phyloP scores from a whole-genome alignment of 2,888 invertebrate species.

The Callimorpha dominula region DNA sequence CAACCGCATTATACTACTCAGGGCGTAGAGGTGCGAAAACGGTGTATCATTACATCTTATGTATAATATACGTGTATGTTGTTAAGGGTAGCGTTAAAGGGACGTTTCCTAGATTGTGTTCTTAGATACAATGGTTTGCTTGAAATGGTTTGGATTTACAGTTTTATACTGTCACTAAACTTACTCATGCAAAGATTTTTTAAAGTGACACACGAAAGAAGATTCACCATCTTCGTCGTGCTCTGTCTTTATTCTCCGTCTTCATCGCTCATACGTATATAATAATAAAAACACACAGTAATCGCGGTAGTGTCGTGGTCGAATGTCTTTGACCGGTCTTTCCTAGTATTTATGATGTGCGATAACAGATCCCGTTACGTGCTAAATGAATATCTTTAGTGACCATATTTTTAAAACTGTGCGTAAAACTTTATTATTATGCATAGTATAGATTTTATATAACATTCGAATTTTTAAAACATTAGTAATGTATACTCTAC shows the following conservation, averaged over 20 bases:
- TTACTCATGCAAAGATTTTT: background rate
- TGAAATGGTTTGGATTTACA: background rate
- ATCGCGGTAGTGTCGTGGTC: background rate
- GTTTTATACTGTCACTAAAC: background rate
- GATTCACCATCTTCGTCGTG: too few relatives aligned
- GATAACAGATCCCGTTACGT: background rate
- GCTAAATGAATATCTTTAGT: background rate
- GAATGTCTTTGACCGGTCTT: background rate
- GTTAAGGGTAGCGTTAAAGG: background rate
- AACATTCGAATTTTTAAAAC: too few relatives aligned
- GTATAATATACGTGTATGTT: background rate
- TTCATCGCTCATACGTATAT: background rate
- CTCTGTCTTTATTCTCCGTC: background rate
- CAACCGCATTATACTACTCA: constrained; percentile 32
- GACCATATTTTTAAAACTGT: background rate
- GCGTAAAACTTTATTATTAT: background rate
- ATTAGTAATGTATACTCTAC: too few relatives aligned
- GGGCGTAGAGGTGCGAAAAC: constrained; percentile 32
- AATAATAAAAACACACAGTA: background rate
- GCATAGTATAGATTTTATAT: background rate
- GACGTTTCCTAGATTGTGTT: background rate
- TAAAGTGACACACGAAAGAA: background rate
- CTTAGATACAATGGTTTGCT: background rate
- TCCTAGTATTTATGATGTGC: background rate
- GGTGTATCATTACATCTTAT: constrained; percentile 19